These are phyloP conservation scores for Sylvilagus floridanus DNA, from an alignment of 2,797 vertebrate genomes.

Conservation along the genomic window DNA sequence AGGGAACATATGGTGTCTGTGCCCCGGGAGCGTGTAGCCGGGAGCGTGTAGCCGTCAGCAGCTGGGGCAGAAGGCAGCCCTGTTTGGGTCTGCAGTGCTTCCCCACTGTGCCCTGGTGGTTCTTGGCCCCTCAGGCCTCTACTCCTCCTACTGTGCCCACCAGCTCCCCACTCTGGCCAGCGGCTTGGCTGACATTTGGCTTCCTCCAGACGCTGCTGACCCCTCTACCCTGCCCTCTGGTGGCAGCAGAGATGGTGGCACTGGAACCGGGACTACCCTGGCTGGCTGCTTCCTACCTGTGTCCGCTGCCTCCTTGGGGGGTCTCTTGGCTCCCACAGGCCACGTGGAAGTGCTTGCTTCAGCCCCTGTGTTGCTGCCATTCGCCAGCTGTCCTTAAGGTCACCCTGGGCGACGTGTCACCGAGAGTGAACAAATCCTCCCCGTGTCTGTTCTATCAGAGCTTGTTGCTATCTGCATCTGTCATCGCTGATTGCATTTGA, in stretches of 20 bases:
- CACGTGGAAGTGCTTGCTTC: slow-evolving; percentile 81
- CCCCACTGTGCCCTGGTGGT: not conserved
- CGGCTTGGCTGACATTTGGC: not conserved
- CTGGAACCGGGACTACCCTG: slow-evolving; percentile 50
- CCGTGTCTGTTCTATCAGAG: slow-evolving; percentile 75
- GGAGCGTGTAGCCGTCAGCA: not conserved
- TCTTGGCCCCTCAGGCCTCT: not conserved
- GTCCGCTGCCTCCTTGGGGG: slow-evolving; percentile 29
- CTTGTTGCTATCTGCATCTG: slow-evolving; percentile 86
- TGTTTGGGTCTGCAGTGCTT: rapidly evolving
- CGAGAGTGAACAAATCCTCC: slow-evolving; percentile 75
- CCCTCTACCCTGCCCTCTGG: not conserved
- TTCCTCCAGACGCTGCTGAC: not conserved
- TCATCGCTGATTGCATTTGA: slow-evolving; percentile 88
- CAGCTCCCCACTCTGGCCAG: not conserved
- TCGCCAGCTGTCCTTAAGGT: slow-evolving; percentile 84
- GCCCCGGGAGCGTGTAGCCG: not conserved
- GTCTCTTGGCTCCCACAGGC: slow-evolving; percentile 64
- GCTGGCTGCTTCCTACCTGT: slow-evolving; percentile 38
- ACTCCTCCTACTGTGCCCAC: too few species aligned
- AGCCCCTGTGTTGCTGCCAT: slow-evolving; percentile 74
- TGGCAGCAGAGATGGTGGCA: not conserved
- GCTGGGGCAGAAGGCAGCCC: not conserved
- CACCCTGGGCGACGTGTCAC: slow-evolving; percentile 82
- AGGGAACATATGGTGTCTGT: not conserved